phyloP scores from a whole-genome alignment of 1,140 invertebrate genomes.

The Gryllus bimaculatus region DNA sequence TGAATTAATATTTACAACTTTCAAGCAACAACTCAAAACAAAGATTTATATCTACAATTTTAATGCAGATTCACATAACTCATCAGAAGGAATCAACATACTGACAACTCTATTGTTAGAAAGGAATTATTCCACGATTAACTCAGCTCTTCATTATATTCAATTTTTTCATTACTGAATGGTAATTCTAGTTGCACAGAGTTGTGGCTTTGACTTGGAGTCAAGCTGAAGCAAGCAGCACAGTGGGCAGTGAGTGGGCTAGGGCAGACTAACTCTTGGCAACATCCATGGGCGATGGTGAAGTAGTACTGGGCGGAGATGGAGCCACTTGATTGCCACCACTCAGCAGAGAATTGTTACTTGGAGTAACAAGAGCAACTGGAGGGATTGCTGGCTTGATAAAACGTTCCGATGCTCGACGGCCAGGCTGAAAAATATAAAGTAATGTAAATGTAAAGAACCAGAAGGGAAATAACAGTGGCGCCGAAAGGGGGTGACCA shows the following conservation, averaged over 20 bases:
- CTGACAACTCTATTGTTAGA: too few relatives aligned
- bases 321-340: conserved; percentile 13
- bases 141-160: too few relatives aligned
- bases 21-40: too few relatives aligned
- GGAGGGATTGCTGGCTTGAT: conserved; percentile 20
- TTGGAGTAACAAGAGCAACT: neutral
- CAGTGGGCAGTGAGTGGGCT: neutral
- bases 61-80: too few relatives aligned
- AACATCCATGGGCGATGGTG: conserved; percentile 18
- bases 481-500: too few relatives aligned
- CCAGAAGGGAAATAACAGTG: too few relatives aligned
- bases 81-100: too few relatives aligned
- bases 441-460: too few relatives aligned
- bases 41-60: too few relatives aligned
- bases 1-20: too few relatives aligned
- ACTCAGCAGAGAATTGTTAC: conserved; percentile 9
- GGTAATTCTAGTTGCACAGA: neutral
- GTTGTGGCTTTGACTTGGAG: neutral
- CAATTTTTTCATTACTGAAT: neutral
- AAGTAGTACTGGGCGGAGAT: conserved; percentile 10
- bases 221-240: conserved; percentile 12
- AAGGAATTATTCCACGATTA: too few relatives aligned
- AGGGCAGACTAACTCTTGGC: conserved; percentile 15
- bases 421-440: neutral
- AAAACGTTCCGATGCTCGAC: conserved; percentile 18